Conservation (phyloP, 2,888 invertebrate genomes). For the Campoletis raptor region DNA sequence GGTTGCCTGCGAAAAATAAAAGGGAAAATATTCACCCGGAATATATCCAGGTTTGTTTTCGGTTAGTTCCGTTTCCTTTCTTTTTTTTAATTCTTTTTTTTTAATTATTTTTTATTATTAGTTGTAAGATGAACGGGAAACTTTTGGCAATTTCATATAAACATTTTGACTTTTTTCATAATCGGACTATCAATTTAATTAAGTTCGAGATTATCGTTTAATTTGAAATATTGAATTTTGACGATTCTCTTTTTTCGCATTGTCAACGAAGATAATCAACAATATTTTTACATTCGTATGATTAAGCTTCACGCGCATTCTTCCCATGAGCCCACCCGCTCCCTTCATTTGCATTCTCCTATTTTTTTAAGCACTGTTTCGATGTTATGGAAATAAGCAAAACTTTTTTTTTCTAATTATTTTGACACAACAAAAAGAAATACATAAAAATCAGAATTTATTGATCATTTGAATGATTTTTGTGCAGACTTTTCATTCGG, state of each 20-base stretch:
- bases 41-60: conserved; percentile 76
- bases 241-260: not conserved
- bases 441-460: not conserved
- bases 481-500: not conserved
- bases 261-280: not conserved
- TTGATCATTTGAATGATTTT: not conserved
- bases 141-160: not conserved
- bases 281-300: not conserved
- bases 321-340: conserved; percentile 12
- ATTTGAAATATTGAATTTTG: not conserved
- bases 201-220: not conserved
- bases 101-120: not conserved
- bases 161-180: not conserved
- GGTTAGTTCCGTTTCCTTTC: conserved; percentile 17
- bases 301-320: conserved; percentile 12
- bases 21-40: conserved; percentile 69
- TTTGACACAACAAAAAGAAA: not conserved
- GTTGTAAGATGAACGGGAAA: conserved; percentile 48
- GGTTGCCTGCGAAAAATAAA: conserved; percentile 89
- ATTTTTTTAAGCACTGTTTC: not conserved
- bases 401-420: not conserved
- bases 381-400: not conserved
- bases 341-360: not conserved
- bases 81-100: conserved; percentile 40
- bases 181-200: not conserved